Evolutionary conservation across 2,113 vertebrate species (phyloP).

Genomic region (Daboia siamensis): DNA sequence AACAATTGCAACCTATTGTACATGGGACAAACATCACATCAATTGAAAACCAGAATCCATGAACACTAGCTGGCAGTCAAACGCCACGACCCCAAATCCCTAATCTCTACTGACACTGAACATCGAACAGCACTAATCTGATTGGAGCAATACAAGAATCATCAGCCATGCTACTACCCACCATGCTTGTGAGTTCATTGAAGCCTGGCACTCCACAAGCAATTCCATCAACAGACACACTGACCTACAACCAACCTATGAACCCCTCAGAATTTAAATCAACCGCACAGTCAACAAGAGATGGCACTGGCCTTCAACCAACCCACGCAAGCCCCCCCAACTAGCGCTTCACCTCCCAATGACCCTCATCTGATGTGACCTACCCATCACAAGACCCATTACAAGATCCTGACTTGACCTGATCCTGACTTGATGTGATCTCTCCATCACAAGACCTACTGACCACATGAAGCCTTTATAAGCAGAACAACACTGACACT

Average conservation of each 20-base stretch:
- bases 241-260: background rate
- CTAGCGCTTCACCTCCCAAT: background rate
- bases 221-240: background rate
- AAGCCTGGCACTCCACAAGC: background rate
- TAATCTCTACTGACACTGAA: no score
- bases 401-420: background rate
- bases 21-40: background rate
- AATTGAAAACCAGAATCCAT: background rate
- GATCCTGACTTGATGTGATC: no score
- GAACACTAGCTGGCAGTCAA: background rate
- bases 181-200: background rate
- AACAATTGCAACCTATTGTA: background rate
- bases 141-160: background rate
- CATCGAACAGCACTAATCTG: background rate
- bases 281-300: background rate
- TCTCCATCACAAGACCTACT: background rate
- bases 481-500: background rate
- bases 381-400: background rate
- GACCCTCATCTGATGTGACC: background rate
- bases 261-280: background rate
- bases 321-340: background rate
- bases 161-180: background rate
- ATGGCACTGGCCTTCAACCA: background rate
- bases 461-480: background rate
- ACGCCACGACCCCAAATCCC: background rate